A percentile compares a stretch with the other conserved stretches of the same genome.
These are phyloP conservation scores for Zygothrica quintamaculata DNA, from an alignment of 2,888 invertebrate genomes.

Conservation along the genomic window DNA sequence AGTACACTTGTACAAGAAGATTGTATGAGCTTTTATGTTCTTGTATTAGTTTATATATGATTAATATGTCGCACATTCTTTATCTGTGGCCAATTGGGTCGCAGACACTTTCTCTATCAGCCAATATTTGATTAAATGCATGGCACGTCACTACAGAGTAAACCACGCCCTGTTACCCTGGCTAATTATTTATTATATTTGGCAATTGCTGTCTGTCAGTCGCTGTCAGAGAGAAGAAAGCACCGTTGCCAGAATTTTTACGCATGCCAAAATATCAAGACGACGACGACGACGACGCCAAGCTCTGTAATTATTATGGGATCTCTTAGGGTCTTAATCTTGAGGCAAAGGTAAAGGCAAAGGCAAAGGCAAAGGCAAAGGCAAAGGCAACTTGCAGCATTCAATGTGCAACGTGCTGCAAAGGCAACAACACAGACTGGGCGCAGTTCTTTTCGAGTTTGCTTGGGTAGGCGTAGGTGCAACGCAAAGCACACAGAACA, in stretches of 20 bases:
- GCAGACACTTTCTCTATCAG: conserved; percentile 71
- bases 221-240: conserved; percentile 68
- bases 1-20: conserved; percentile 3
- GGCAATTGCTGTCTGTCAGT: conserved; percentile 82
- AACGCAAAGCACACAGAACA: conserved; percentile 80
- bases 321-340: conserved; percentile 70
- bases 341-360: conserved; percentile 18
- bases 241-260: conserved; percentile 80
- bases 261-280: conserved; percentile 63
- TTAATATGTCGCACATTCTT: conserved; percentile 15
- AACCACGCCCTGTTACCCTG: conserved; percentile 68
- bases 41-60: no score
- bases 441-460: conserved; percentile 43
- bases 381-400: conserved; percentile 28
- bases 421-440: conserved; percentile 30
- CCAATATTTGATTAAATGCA: conserved; percentile 81
- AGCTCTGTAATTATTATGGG: conserved; percentile 68
- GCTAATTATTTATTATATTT: conserved; percentile 83
- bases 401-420: conserved; percentile 5
- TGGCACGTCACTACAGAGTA: conserved; percentile 68
- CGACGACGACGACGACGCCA: conserved; percentile 26
- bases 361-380: no score
- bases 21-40: conserved; percentile 10
- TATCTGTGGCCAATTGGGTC: conserved; percentile 60
- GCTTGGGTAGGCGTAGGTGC: conserved; percentile 81